Evolutionary conservation across 92 coral and sea anemone genomes (phyloP), one percentile per base, ranked within the genome.

Genomic region (Micromussa lordhowensis): DNA sequence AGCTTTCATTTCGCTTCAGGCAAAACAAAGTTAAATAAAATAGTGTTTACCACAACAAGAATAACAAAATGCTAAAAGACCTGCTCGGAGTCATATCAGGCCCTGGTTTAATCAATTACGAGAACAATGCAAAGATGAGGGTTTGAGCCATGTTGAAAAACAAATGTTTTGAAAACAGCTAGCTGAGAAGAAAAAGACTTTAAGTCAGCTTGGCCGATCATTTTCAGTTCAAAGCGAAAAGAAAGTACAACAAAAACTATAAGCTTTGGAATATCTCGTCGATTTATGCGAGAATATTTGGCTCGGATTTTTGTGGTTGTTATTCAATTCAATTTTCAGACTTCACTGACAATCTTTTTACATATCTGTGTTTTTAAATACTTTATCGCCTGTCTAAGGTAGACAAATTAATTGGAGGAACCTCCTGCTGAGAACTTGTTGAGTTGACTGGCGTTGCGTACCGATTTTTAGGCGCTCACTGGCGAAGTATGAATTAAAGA

Each of bases 401-500:
- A 49, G 87, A 55, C 79, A 34, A 72, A 54, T 55, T 53, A 49
- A 83, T 70, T 83, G 35, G 79, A 7, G 34, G 19, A 17, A 51
- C 54, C 66, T 71, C 87, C 87, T 31, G 75, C 79, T 13, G 40
- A 70, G 78, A 19, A 12, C 44, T 55, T 70, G 78, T 83, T 53
- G 22, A 12, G 19, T 35, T 70, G 78, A 83, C 70, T 21, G 7
- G 53, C 22, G 53, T 49, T 70, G 48, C 38, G 69, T 13, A 30
- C 66, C 1, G 36, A 53, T 28, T 71, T 28, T 83, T 55, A 9
- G 49, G 53, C 54, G 79, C 79, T 24, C 79, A 32, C n/a, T n/a
- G n/a, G n/a, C 69, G 68, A 22, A 77, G 26, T 24, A 48, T 48
- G 61, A 14, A 24, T 19, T 44, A 44, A 24, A 38, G 58, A 21